Evolutionary conservation across 2,888 invertebrate genomes (phyloP).

Genomic region (Shargacucullia verbasci): DNA sequence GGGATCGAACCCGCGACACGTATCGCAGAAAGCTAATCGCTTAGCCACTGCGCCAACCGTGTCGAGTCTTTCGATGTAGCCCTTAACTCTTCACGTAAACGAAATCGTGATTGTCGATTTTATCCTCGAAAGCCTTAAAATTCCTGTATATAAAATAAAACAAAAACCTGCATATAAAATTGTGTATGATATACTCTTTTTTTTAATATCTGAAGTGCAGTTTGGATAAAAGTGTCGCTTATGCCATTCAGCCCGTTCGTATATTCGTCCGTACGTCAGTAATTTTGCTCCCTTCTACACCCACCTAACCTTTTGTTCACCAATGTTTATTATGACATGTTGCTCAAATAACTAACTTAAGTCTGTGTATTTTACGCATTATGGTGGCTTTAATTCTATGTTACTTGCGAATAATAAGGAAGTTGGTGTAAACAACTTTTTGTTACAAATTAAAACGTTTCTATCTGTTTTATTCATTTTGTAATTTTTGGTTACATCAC

Average conservation of each 20-base stretch:
- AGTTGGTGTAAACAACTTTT: not conserved
- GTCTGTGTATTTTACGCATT: conserved; percentile 55
- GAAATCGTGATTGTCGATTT: too few species aligned
- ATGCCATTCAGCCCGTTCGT: conserved; percentile 29
- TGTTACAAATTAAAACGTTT: not conserved
- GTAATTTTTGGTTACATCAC: not conserved
- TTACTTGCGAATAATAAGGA: conserved; percentile 22
- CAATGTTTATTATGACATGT: conserved; percentile 61
- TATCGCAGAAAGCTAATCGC: too few species aligned
- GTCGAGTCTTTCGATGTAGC: too few species aligned
- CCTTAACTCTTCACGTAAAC: too few species aligned
- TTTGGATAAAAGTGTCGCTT: conserved; percentile 43
- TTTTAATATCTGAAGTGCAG: conserved; percentile 49
- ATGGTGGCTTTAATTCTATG: conserved; percentile 28
- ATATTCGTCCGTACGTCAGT: conserved; percentile 32
- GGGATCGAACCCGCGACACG: too few species aligned
- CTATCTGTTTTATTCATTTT: conserved; percentile 1
- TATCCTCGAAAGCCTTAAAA: conserved; percentile 6
- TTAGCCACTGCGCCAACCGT: too few species aligned
- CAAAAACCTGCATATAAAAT: not conserved
- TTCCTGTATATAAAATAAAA: conserved; percentile 17
- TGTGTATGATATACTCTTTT: conserved; percentile 26
- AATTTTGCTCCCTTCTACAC: conserved; percentile 45
- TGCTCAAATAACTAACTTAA: conserved; percentile 66
- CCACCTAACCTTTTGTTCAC: conserved; percentile 52